These are phyloP conservation scores for Thymelicus acteon DNA, from an alignment of 2,888 invertebrate species.

Conservation along the genomic window DNA sequence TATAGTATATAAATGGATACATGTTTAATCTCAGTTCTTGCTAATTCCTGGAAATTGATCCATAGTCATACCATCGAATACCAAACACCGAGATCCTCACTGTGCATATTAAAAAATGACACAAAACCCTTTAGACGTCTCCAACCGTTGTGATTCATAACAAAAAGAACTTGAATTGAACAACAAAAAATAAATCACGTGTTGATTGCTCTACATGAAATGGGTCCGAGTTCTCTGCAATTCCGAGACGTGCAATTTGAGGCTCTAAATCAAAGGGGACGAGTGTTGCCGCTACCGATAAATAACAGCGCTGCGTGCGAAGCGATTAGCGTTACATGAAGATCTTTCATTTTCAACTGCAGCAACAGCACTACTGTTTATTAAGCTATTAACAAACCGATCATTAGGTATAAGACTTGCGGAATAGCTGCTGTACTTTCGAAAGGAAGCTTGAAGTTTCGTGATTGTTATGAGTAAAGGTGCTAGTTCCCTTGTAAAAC, in stretches of 20 bases:
- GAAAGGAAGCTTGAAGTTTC: neutral
- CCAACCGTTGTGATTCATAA: slow-evolving; percentile 1
- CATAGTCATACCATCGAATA: too few species aligned
- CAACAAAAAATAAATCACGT: slow-evolving; percentile 47
- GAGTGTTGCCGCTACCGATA: slow-evolving; percentile 74
- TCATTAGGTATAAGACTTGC: slow-evolving; percentile 17
- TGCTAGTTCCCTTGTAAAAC: neutral
- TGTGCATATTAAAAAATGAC: neutral
- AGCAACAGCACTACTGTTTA: slow-evolving; percentile 34
- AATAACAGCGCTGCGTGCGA: slow-evolving; percentile 65
- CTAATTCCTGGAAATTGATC: too few species aligned
- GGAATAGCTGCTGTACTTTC: neutral
- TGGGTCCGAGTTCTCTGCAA: slow-evolving; percentile 54
- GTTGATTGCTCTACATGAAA: slow-evolving; percentile 58
- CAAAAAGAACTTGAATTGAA: slow-evolving; percentile 16
- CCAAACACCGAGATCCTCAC: too few species aligned
- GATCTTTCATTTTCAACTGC: slow-evolving; percentile 60
- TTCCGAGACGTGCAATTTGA: slow-evolving; percentile 76
- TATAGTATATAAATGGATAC: too few species aligned
- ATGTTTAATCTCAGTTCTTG: too few species aligned
- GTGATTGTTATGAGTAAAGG: neutral
- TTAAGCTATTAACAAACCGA: slow-evolving; percentile 35
- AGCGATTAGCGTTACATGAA: slow-evolving; percentile 76
- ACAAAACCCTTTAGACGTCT: neutral
- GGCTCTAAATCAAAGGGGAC: slow-evolving; percentile 75